These are phyloP conservation scores for Isurus oxyrinchus DNA, from an alignment of 2,113 vertebrate genomes.

Conservation along the genomic window DNA sequence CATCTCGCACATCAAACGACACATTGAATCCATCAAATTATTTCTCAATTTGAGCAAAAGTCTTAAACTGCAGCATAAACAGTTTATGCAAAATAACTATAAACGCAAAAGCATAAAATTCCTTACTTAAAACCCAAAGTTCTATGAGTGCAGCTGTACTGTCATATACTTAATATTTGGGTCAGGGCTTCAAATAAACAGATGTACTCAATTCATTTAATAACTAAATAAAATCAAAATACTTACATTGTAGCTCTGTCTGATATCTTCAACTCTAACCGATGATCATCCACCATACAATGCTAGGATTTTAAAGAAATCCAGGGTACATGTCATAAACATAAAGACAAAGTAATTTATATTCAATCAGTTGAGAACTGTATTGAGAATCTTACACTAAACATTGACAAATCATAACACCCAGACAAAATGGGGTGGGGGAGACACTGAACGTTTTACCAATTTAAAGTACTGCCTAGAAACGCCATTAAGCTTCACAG, in stretches of 20 bases:
- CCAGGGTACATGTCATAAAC: not conserved
- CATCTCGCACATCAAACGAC: not conserved
- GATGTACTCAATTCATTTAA: not conserved
- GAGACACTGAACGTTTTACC: not conserved
- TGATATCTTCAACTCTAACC: constrained; percentile 82
- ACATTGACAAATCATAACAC: not conserved
- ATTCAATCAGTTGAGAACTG: not conserved
- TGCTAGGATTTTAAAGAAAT: constrained; percentile 55
- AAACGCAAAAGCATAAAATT: not conserved
- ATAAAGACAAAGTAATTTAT: not conserved
- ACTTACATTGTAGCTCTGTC: constrained; percentile 79
- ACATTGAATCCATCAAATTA: not conserved
- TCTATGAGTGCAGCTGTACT: not conserved
- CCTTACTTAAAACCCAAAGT: not conserved
- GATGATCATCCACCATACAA: constrained; percentile 72
- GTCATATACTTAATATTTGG: not conserved
- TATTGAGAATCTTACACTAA: not conserved
- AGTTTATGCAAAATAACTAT: not conserved
- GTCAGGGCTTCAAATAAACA: not conserved
- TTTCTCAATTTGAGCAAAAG: not conserved
- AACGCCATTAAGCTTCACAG: not conserved
- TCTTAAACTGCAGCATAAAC: not conserved
- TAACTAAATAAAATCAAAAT: not conserved
- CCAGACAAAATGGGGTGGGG: not conserved
- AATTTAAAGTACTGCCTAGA: constrained; percentile 3